Conservation (phyloP, 2,113 vertebrate genomes). For the Syngnathus scovelli region DNA sequence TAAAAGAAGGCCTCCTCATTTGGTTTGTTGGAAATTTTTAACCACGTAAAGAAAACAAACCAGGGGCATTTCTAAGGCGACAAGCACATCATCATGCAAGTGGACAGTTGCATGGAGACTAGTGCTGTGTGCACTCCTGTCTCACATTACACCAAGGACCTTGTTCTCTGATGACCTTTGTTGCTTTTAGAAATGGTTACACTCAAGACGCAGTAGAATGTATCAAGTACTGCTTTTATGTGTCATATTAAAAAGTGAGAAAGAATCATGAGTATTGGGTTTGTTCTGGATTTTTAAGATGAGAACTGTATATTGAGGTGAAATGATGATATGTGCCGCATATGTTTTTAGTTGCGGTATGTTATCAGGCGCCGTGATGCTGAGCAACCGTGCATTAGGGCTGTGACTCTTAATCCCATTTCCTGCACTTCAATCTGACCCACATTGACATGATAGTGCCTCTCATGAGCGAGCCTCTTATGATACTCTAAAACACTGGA, state of each 20-base stretch:
- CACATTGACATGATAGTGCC: conserved; percentile 41
- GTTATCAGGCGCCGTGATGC: conserved; percentile 24
- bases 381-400: conserved; percentile 59
- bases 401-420: conserved; percentile 67
- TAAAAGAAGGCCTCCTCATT: too few relatives aligned
- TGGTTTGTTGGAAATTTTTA: too few relatives aligned
- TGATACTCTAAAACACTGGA: conserved; percentile 14
- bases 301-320: neutral
- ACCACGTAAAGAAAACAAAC: too few relatives aligned
- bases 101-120: conserved; percentile 14
- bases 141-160: conserved; percentile 56
- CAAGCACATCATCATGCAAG: neutral
- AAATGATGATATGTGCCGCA: neutral
- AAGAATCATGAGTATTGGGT: neutral
- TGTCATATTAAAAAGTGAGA: conserved; percentile 1
- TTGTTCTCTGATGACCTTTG: conserved; percentile 56
- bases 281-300: neutral
- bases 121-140: conserved; percentile 36
- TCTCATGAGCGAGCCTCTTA: conserved; percentile 14
- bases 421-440: conserved; percentile 57
- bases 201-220: conserved; percentile 4
- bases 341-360: neutral
- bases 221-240: neutral
- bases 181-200: conserved; percentile 18
- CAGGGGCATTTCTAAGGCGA: neutral